These are phyloP conservation scores for Cetonia aurata DNA, from an alignment of 2,888 invertebrate genomes.

Conservation along the genomic window DNA sequence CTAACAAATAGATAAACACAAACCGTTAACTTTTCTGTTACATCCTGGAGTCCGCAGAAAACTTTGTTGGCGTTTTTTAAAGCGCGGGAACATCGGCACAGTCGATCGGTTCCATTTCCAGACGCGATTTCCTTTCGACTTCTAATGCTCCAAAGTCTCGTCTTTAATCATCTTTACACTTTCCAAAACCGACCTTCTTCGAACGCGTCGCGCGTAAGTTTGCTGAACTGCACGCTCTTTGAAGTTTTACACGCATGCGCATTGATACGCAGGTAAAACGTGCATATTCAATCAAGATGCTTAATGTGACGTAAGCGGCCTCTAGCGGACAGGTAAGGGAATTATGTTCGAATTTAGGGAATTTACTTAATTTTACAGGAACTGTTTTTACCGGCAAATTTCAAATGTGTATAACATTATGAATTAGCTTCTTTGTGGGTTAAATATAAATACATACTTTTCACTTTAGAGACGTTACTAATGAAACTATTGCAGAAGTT, in stretches of 20 bases:
- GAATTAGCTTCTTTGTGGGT: no score
- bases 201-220: constrained; percentile 47
- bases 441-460: no score
- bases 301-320: constrained; percentile 22
- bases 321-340: constrained; percentile 45
- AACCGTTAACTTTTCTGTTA: constrained; percentile 45
- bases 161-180: constrained; percentile 32
- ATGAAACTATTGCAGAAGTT: no score
- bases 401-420: no score
- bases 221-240: constrained; percentile 44
- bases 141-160: constrained; percentile 11
- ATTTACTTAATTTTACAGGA: background rate
- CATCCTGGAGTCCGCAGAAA: constrained; percentile 37
- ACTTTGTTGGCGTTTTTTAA: constrained; percentile 2
- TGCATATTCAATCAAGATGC: constrained; percentile 34
- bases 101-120: constrained; percentile 16
- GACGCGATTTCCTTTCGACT: constrained; percentile 4
- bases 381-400: no score
- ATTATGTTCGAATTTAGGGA: constrained; percentile 23
- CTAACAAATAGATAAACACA: constrained; percentile 50
- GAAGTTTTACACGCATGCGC: constrained; percentile 44
- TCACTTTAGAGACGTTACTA: no score
- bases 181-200: constrained; percentile 37
- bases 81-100: constrained; percentile 2
- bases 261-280: constrained; percentile 33